These are phyloP conservation scores for Pristionchus fissidentatus DNA, from an alignment of 2,888 invertebrate species.

Conservation along the genomic window DNA sequence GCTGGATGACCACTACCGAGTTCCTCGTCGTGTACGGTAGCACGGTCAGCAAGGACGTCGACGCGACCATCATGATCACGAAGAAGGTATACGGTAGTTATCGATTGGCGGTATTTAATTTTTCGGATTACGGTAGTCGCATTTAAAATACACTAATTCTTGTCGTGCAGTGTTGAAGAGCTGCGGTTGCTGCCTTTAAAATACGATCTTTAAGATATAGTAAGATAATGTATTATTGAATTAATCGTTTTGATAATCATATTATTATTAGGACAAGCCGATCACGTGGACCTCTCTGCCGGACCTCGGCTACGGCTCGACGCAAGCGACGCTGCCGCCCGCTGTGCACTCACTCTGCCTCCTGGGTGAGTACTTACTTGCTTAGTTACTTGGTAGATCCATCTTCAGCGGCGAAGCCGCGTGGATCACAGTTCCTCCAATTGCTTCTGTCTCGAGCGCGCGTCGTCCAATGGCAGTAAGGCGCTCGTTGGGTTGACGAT, in stretches of 20 bases:
- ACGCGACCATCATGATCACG: constrained; percentile 47
- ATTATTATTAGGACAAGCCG: constrained; percentile 21
- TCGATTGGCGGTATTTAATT: too few relatives aligned
- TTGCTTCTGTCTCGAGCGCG: too few relatives aligned
- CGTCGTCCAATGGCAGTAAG: too few relatives aligned
- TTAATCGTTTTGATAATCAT: not conserved
- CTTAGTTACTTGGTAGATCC: too few relatives aligned
- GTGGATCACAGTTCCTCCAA: too few relatives aligned
- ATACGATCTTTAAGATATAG: too few relatives aligned
- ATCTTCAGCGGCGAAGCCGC: too few relatives aligned
- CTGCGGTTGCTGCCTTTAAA: too few relatives aligned
- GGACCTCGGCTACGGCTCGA: constrained; percentile 9
- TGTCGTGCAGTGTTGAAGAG: too few relatives aligned
- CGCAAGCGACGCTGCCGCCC: not conserved
- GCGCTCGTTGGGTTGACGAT: too few relatives aligned
- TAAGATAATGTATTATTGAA: not conserved
- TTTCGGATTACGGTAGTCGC: not conserved
- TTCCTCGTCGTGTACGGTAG: constrained; percentile 45
- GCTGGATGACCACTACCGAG: constrained; percentile 29
- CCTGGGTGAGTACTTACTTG: not conserved
- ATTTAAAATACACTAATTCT: too few relatives aligned
- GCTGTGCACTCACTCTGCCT: not conserved
- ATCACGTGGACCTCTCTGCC: constrained; percentile 20
- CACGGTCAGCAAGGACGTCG: not conserved
- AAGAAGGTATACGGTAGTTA: constrained; percentile 42